phyloP scores from a whole-genome alignment of 2,113 vertebrate species.

The Lota lota region DNA sequence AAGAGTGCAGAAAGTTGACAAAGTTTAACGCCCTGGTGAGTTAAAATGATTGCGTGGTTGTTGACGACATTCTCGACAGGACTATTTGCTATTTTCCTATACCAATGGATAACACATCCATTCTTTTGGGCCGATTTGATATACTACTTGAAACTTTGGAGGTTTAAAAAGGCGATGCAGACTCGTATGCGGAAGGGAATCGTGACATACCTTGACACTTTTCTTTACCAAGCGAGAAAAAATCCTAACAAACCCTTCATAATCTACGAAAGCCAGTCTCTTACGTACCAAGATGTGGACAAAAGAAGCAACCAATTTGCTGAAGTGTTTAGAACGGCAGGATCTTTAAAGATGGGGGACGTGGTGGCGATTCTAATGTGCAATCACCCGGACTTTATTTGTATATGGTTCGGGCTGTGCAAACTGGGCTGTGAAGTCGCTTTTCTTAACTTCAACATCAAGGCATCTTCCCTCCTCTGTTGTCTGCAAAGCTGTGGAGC shows the following conservation, averaged over 20 bases:
- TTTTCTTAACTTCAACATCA: slow-evolving; percentile 85
- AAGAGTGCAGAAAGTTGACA: too few relatives aligned
- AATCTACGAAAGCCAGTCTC: slow-evolving; percentile 70
- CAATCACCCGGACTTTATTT: slow-evolving; percentile 88
- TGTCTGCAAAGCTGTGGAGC: slow-evolving; percentile 82
- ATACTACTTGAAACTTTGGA: slow-evolving; percentile 71
- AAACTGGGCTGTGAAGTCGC: slow-evolving; percentile 86
- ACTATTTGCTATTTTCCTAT: slow-evolving; percentile 58
- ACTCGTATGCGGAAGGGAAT: slow-evolving; percentile 61
- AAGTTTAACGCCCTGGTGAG: neutral
- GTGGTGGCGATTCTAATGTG: slow-evolving; percentile 83
- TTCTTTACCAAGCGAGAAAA: slow-evolving; percentile 70
- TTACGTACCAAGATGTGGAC: slow-evolving; percentile 81
- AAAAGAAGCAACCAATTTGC: slow-evolving; percentile 78
- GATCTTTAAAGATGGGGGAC: slow-evolving; percentile 69
- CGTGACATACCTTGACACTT: slow-evolving; percentile 79
- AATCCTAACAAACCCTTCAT: slow-evolving; percentile 82
- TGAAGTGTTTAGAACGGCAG: slow-evolving; percentile 59
- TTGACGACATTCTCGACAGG: slow-evolving; percentile 58
- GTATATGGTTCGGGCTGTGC: slow-evolving; percentile 84
- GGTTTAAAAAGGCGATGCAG: slow-evolving; percentile 48
- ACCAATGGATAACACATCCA: slow-evolving; percentile 72
- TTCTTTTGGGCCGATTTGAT: slow-evolving; percentile 82
- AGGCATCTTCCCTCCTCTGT: slow-evolving; percentile 74
- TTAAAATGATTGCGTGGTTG: slow-evolving; percentile 60